Evolutionary conservation across 2,888 invertebrate species (phyloP).

Genomic region (Brachyptera risi): DNA sequence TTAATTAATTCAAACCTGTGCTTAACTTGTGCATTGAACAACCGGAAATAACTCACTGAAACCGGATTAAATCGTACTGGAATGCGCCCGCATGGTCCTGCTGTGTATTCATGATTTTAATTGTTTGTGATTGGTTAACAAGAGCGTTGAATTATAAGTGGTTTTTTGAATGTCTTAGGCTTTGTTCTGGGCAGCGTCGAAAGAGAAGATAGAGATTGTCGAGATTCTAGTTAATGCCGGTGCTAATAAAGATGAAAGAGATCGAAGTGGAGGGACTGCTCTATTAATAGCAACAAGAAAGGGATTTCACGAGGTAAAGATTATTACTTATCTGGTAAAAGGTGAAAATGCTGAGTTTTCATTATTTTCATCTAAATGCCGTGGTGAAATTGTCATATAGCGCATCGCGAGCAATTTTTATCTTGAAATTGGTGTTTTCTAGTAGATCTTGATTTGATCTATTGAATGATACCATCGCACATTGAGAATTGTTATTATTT

Average conservation of each 20-base stretch:
- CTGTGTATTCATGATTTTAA: not conserved
- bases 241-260: slow-evolving; percentile 28
- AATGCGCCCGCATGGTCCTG: no score
- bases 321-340: not conserved
- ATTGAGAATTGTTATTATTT: no score
- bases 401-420: not conserved
- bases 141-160: not conserved
- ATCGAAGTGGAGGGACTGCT: slow-evolving; percentile 31
- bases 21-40: no score
- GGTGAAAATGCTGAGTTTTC: no score
- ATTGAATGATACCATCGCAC: no score
- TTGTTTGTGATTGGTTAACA: not conserved
- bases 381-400: not conserved
- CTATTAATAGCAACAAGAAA: slow-evolving; percentile 31
- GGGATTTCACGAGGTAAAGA: slow-evolving; percentile 29
- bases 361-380: not conserved
- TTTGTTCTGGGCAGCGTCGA: slow-evolving; percentile 43
- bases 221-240: slow-evolving; percentile 38
- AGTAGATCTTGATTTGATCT: not conserved
- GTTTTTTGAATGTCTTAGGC: slow-evolving; percentile 31
- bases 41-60: no score
- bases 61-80: no score
- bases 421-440: no score
- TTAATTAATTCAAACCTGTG: no score
- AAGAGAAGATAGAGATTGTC: slow-evolving; percentile 39